These are phyloP conservation scores for Urosaurus nigricauda DNA, from an alignment of 2,797 vertebrate species.

Conservation along the genomic window DNA sequence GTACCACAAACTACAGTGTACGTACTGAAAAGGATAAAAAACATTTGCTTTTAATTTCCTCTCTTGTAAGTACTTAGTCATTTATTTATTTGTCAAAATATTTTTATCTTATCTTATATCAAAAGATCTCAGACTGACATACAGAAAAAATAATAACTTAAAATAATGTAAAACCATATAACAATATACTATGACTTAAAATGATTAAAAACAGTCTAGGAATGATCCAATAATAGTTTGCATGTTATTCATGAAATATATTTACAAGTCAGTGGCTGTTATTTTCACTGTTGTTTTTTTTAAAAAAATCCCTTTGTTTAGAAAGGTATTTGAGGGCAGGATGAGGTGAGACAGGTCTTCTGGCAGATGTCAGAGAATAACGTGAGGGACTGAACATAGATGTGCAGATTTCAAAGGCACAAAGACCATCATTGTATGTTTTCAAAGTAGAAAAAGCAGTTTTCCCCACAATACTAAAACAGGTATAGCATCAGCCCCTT, in stretches of 20 bases:
- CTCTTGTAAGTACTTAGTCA: background rate
- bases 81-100: too few relatives aligned
- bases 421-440: background rate
- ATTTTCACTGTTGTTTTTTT: background rate
- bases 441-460: background rate
- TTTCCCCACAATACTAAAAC: background rate
- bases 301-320: background rate
- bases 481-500: background rate
- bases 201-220: background rate
- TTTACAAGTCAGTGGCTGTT: background rate
- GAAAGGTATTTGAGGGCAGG: background rate
- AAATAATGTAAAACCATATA: too few relatives aligned
- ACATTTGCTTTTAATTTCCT: background rate
- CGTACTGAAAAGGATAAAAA: background rate
- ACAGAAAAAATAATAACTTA: too few relatives aligned
- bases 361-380: constrained; percentile 2
- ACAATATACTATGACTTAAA: too few relatives aligned
- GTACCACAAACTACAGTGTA: background rate
- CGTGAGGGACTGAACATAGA: background rate
- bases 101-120: too few relatives aligned
- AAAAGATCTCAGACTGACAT: too few relatives aligned
- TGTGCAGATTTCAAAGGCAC: background rate
- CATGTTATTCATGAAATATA: background rate
- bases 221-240: background rate
- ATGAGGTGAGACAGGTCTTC: background rate